A percentile compares a stretch with the other conserved stretches of the same genome.
Evolutionary conservation across 2,888 invertebrate species (phyloP).

Genomic region (Arrhopalites spinosus): DNA sequence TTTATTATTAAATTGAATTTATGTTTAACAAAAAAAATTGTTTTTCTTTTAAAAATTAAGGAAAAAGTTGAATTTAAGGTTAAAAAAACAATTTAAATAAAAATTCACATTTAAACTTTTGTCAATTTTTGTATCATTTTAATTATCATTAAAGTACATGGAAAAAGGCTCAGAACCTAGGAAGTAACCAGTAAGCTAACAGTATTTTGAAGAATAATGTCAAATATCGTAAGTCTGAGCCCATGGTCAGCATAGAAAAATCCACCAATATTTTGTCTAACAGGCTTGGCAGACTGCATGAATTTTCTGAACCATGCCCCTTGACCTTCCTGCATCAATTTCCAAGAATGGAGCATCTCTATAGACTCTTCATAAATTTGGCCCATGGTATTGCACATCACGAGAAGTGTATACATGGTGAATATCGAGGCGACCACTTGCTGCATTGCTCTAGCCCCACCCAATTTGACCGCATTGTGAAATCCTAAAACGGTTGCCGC

Average conservation of each 20-base stretch:
- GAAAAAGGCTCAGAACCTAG: too few species aligned
- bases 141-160: too few species aligned
- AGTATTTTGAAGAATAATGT: background rate
- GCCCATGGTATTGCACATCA: background rate
- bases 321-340: background rate
- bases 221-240: slow-evolving; percentile 10
- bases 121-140: too few species aligned
- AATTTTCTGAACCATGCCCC: background rate
- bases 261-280: background rate
- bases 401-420: background rate
- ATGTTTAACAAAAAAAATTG: too few species aligned
- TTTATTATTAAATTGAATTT: too few species aligned
- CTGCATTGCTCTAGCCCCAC: background rate
- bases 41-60: too few species aligned
- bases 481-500: background rate
- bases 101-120: too few species aligned
- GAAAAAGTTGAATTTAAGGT: too few species aligned
- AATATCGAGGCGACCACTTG: background rate
- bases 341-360: slow-evolving; percentile 3
- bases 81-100: too few species aligned
- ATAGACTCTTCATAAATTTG: background rate
- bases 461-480: background rate
- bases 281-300: background rate
- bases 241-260: slow-evolving; percentile 20
- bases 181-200: background rate